Evolutionary conservation across 2,113 vertebrate species (phyloP).

Genomic region (Uria lomvia): DNA sequence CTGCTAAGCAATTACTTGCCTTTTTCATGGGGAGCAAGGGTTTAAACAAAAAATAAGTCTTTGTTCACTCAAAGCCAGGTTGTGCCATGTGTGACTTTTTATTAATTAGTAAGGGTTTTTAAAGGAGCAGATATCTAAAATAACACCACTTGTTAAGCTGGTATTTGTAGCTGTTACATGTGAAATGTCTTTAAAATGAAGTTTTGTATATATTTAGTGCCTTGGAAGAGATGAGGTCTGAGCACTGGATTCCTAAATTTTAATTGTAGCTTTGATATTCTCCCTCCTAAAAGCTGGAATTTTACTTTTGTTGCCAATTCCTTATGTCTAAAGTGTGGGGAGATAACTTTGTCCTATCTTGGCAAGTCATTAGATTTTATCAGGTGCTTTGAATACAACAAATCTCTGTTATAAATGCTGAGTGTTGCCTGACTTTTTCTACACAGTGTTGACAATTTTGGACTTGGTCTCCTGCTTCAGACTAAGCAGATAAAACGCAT

Average conservation of each 20-base stretch:
- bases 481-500: constrained; percentile 97
- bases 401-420: background rate
- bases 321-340: background rate
- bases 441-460: constrained; percentile 92
- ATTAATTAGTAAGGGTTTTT: background rate
- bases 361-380: background rate
- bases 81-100: background rate
- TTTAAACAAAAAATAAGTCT: background rate
- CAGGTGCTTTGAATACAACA: background rate
- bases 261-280: background rate
- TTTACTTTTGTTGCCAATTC: background rate
- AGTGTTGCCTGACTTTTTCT: background rate
- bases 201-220: background rate
- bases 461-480: constrained; percentile 89
- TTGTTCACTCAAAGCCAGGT: background rate
- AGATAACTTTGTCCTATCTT: background rate
- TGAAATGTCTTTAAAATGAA: background rate
- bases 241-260: background rate
- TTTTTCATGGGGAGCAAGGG: background rate
- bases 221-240: background rate
- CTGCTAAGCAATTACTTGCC: background rate
- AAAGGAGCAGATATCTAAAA: background rate
- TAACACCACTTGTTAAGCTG: background rate
- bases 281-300: background rate
- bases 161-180: background rate